Percentiles rank a stretch among this genome's conserved stretches.
These are phyloP conservation scores for Salvelinus namaycush DNA, from an alignment of 2,113 vertebrate species.

Conservation along the genomic window DNA sequence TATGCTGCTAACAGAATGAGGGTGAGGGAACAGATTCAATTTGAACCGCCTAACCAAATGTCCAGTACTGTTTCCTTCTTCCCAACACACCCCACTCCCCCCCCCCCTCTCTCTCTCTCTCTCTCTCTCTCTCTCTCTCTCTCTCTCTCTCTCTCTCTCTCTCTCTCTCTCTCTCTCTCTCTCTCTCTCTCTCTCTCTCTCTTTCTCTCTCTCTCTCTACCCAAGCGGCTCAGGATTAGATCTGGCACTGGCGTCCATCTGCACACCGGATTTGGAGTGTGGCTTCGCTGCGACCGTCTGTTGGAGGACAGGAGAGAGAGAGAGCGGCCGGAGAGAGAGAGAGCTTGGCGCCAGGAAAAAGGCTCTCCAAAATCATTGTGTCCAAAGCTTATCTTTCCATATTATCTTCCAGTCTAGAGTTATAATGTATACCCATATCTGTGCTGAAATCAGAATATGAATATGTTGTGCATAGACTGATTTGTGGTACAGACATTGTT, in stretches of 20 bases:
- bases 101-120: neutral
- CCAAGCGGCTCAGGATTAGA: conserved; percentile 59
- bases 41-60: neutral
- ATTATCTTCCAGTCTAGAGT: neutral
- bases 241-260: conserved; percentile 69
- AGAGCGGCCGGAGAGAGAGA: neutral
- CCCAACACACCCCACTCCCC: neutral
- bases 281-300: conserved; percentile 71
- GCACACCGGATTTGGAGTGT: conserved; percentile 70
- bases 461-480: neutral
- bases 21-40: neutral
- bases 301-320: conserved; percentile 41
- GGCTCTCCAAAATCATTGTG: neutral
- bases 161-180: conserved; percentile 1
- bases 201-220: conserved; percentile 10
- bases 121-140: conserved; percentile 3
- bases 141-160: conserved; percentile 11
- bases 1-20: neutral
- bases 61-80: neutral
- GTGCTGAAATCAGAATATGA: neutral
- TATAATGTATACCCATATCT: neutral
- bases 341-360: conserved; percentile 2
- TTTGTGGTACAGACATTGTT: neutral
- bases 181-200: conserved; percentile 13
- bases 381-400: neutral